Base-by-base conservation (phyloP, 2,797 vertebrate species). In the Lerista edwardsae region DNA sequence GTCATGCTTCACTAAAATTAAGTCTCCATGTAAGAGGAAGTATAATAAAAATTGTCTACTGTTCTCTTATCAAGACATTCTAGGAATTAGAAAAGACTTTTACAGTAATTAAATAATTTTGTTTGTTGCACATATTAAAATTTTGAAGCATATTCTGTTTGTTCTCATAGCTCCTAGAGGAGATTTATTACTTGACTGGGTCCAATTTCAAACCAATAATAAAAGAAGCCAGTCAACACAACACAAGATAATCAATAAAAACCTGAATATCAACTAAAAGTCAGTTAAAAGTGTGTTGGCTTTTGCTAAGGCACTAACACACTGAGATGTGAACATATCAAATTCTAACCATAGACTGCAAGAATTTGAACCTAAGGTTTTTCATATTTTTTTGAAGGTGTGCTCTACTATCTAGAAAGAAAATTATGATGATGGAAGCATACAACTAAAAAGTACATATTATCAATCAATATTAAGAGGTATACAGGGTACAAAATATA, bases 81-180 rank as follows among this genome's bases (percentile, higher is more conserved):
- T 59, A 82, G 82, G 86, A 85, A 82, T 80, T 91, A 88, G 87
- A 90, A 85, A 91, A 91, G 55, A n/a, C 82, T 84, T 34, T 64
- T 87, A 59, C 25, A 62, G 76, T 82, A 79, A 75, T 86, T 91
- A 89, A 86, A 83, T 84, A 82, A 39, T 75, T 93, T 80, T 75
- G 44, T 25, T 88, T 85, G 84, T 87, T 90, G 91, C 89, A 95
- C 95, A 95, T 96, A 95, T 94, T 96, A 96, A 95, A 96, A 97
- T 94, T 90, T 91, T 84, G 87, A 95, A 90, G 90, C 95, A 96
- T 92, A 85, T 92, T 89, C 93, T 95, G 94, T 93, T 96, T 92
- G 91, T 93, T 97, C 94, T 96, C 95, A 96, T 94, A 89, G 90
- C 91, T 91, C 86, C 92, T 92, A 91, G 93, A 89, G 93, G 93